Evolutionary conservation across 2,797 vertebrate species (phyloP).

Genomic region (Tauraco hartlaubi): DNA sequence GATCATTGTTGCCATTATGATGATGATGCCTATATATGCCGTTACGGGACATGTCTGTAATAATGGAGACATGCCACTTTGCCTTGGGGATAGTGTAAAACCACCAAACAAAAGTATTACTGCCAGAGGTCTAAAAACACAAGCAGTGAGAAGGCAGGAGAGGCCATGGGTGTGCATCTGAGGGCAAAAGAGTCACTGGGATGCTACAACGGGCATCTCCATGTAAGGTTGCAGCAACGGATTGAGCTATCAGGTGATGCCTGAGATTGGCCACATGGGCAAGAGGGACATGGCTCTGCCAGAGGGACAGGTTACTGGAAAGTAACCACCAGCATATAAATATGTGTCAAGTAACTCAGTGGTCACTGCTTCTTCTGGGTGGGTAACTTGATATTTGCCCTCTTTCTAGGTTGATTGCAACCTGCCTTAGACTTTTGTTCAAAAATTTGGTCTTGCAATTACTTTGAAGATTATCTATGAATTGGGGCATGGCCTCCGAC

Average conservation of each 20-base stretch:
- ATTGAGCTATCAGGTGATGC: neutral
- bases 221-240: neutral
- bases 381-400: neutral
- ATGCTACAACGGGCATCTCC: fast-evolving
- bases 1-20: neutral
- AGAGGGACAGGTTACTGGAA: neutral
- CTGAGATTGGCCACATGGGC: neutral
- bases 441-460: neutral
- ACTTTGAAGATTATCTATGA: neutral
- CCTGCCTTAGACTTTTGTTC: neutral
- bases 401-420: neutral
- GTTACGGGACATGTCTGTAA: neutral
- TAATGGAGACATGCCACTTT: neutral
- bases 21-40: neutral
- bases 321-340: neutral
- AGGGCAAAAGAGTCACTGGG: neutral
- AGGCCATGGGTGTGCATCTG: neutral
- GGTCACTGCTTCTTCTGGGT: neutral
- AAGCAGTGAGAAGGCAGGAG: neutral
- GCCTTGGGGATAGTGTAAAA: neutral
- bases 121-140: neutral
- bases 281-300: neutral
- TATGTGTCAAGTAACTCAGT: neutral
- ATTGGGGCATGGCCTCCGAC: no score
- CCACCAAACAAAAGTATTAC: neutral